Conservation (phyloP, 2,797 vertebrate species). For the Mionectes olivaceus region DNA sequence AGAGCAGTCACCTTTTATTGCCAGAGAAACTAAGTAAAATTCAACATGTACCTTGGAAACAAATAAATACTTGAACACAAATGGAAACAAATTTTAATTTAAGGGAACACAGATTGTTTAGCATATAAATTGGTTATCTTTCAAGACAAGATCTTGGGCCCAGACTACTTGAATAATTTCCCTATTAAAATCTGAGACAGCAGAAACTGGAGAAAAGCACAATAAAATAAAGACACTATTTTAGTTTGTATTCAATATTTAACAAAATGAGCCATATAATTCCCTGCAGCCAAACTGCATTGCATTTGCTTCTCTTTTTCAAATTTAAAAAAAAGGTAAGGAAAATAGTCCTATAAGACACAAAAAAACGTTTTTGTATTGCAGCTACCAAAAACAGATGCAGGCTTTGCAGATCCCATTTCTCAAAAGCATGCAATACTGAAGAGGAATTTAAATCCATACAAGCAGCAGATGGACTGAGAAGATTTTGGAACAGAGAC, state of each 20-base stretch:
- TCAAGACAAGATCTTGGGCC: background rate
- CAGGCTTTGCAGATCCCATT: background rate
- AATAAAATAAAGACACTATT: background rate
- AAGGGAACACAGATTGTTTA: background rate
- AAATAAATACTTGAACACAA: background rate
- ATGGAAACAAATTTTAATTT: background rate
- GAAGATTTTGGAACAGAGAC: background rate
- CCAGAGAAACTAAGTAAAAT: background rate
- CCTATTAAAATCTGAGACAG: background rate
- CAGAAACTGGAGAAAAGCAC: slow-evolving; percentile 2
- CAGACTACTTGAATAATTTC: background rate
- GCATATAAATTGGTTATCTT: background rate
- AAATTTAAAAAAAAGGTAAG: background rate
- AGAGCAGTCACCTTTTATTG: background rate
- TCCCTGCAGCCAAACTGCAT: background rate
- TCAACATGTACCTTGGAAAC: background rate
- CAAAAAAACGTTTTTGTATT: slow-evolving; percentile 6
- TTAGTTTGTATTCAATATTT: background rate
- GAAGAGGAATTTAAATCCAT: background rate
- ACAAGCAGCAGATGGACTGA: background rate
- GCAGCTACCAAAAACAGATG: slow-evolving; percentile 20
- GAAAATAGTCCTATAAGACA: background rate
- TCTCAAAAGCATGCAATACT: background rate
- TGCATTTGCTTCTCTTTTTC: background rate
- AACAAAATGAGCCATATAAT: slow-evolving; percentile 13